Evolutionary conservation across 2,113 vertebrate species (phyloP).

Genomic region (Columba livia): DNA sequence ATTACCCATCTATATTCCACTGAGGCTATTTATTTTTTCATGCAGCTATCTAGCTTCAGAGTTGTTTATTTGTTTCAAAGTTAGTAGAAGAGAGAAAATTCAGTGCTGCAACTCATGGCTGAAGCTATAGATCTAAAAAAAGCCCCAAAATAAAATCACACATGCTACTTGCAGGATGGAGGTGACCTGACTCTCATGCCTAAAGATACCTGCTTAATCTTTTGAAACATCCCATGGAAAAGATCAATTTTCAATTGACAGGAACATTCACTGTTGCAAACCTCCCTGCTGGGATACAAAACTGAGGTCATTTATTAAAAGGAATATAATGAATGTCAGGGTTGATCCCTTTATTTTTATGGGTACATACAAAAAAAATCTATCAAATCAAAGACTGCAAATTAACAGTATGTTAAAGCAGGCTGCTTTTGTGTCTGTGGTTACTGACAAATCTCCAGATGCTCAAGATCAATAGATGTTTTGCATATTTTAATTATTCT

Average conservation of each 20-base stretch:
- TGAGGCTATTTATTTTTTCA: background rate
- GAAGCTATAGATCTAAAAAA: background rate
- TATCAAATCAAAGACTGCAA: constrained; percentile 35
- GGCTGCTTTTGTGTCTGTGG: background rate
- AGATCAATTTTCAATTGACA: constrained; percentile 52
- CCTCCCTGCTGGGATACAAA: constrained; percentile 26
- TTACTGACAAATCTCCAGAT: constrained; percentile 56
- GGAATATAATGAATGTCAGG: background rate
- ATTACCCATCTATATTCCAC: background rate
- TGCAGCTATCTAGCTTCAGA: background rate
- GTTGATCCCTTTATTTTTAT: constrained; percentile 4
- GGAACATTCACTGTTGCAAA: constrained; percentile 12
- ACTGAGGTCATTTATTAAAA: constrained; percentile 18
- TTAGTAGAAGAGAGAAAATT: background rate
- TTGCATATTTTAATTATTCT: constrained; percentile 59
- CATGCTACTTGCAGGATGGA: background rate
- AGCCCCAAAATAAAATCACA: background rate
- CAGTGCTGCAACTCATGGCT: background rate
- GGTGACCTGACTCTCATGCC: background rate
- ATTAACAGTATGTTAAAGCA: constrained; percentile 17
- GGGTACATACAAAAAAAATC: background rate
- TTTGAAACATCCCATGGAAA: constrained; percentile 26
- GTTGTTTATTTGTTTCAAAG: background rate
- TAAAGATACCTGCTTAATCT: constrained; percentile 36
- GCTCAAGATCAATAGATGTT: constrained; percentile 44